phyloP scores from a whole-genome alignment of 2,797 vertebrate genomes.

The Potorous gilbertii region DNA sequence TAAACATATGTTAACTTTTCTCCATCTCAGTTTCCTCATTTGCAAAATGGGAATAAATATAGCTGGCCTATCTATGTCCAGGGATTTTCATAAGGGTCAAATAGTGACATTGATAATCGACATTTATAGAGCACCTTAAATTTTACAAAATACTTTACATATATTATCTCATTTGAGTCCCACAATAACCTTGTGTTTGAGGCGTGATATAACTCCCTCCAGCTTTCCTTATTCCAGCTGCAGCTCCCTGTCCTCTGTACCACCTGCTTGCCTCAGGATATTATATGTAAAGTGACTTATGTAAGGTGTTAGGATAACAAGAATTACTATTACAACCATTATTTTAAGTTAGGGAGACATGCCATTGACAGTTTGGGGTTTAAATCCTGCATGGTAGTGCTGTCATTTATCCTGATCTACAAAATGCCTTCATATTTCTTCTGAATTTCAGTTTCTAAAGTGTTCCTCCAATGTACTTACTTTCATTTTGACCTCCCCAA shows the following conservation, averaged over 20 bases:
- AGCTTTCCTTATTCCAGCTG: neutral
- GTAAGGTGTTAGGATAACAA: conserved; percentile 18
- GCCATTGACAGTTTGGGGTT: conserved; percentile 18
- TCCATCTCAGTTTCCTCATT: neutral
- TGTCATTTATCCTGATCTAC: neutral
- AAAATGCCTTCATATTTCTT: neutral
- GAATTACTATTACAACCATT: conserved; percentile 8
- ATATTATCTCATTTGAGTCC: neutral
- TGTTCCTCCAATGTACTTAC: conserved; percentile 48
- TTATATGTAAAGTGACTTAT: neutral
- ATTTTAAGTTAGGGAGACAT: neutral
- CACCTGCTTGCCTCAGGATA: neutral
- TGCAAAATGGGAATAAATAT: neutral
- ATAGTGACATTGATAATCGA: neutral
- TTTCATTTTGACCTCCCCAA: conserved; percentile 60
- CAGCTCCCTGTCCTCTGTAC: neutral
- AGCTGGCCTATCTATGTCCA: neutral
- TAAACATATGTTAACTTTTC: neutral
- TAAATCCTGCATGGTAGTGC: conserved; percentile 10
- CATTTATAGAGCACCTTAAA: neutral
- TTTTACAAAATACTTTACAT: neutral
- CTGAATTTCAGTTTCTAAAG: conserved; percentile 3
- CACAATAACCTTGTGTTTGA: neutral
- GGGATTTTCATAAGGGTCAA: neutral
- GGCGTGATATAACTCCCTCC: neutral